Percentiles rank a stretch among this genome's conserved stretches.
Conservation (phyloP, 1,140 invertebrate species). For the Zaprionus vittiger region DNA sequence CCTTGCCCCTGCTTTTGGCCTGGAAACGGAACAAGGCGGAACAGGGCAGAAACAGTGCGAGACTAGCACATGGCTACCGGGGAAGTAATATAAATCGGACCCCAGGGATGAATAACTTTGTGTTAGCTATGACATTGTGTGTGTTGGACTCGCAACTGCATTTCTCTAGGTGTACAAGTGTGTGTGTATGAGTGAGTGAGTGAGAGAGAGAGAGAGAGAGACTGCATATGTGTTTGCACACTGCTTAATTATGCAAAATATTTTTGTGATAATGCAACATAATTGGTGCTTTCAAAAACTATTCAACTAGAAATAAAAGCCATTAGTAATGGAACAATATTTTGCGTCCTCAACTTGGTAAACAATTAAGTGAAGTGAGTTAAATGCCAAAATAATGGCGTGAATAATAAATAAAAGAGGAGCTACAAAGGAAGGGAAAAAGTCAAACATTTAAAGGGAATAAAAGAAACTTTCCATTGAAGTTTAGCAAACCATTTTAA, state of each 20-base stretch:
- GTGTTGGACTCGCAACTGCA: slow-evolving; percentile 42
- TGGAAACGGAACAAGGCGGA: background rate
- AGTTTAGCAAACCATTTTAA: background rate
- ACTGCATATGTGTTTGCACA: background rate
- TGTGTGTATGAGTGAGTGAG: background rate
- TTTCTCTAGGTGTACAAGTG: slow-evolving; percentile 3
- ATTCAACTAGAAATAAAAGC: slow-evolving; percentile 4
- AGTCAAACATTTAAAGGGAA: no score
- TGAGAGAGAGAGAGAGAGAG: background rate
- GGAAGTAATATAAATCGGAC: slow-evolving; percentile 81
- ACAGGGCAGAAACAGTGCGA: background rate
- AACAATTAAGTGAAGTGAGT: background rate
- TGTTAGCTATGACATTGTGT: slow-evolving; percentile 77
- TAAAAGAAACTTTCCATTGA: no score
- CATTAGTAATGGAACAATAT: slow-evolving; percentile 6
- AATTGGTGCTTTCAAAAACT: slow-evolving; percentile 24
- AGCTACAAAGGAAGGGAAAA: no score
- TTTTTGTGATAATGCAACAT: slow-evolving; percentile 22
- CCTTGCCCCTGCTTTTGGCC: slow-evolving; percentile 2
- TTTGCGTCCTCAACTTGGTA: background rate
- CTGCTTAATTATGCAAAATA: slow-evolving; percentile 41
- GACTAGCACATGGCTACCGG: slow-evolving; percentile 56
- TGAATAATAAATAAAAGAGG: background rate
- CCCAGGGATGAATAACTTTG: slow-evolving; percentile 79
- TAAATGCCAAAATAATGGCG: slow-evolving; percentile 1